Evolutionary conservation across 2,888 invertebrate genomes (phyloP).

Genomic region (Conus canariensis): DNA sequence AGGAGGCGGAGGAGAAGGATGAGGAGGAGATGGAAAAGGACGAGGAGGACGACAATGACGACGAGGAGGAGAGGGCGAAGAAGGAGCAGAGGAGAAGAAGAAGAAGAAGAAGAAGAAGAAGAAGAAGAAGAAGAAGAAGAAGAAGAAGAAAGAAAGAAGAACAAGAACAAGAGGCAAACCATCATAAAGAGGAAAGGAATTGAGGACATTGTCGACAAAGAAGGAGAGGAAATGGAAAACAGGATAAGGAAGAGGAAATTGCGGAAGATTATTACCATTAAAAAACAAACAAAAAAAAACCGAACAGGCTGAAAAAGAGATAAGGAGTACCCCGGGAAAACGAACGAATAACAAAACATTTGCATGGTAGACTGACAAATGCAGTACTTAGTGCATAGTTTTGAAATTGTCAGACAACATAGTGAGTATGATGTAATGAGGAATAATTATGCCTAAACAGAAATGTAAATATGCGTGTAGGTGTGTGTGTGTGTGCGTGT

Average conservation of each 20-base stretch:
- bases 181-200: too few relatives aligned
- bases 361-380: not conserved
- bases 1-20: not conserved
- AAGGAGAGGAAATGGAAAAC: too few relatives aligned
- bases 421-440: not conserved
- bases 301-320: not conserved
- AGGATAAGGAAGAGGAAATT: not conserved
- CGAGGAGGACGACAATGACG: too few relatives aligned
- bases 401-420: not conserved
- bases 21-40: not conserved
- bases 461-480: not conserved
- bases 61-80: too few relatives aligned
- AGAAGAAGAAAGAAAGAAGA: too few relatives aligned
- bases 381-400: not conserved
- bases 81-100: too few relatives aligned
- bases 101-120: too few relatives aligned
- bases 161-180: too few relatives aligned
- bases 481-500: not conserved
- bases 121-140: too few relatives aligned
- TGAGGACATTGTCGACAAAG: too few relatives aligned
- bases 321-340: not conserved
- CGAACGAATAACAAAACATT: not conserved
- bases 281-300: not conserved
- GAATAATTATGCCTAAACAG: not conserved
- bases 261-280: too few relatives aligned